Conservation (phyloP, 2,113 vertebrate genomes). For the Strix aluco region DNA sequence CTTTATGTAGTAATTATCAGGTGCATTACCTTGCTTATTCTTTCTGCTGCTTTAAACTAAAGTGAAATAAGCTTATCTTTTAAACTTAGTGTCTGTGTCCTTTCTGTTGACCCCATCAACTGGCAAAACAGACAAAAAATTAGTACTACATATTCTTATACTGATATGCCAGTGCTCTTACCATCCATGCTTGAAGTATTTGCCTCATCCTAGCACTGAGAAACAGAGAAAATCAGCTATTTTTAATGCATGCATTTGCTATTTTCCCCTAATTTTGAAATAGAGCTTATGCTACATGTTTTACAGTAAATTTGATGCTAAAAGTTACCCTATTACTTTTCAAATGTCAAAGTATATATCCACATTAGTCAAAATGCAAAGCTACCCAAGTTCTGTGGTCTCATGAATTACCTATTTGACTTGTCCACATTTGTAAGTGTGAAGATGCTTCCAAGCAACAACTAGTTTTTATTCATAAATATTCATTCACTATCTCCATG, state of each 20-base stretch:
- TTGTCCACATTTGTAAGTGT: accelerated
- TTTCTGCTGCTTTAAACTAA: no score
- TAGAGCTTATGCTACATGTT: background rate
- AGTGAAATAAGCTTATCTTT: no score
- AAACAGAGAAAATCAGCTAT: background rate
- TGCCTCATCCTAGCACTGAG: background rate
- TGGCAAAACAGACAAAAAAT: background rate
- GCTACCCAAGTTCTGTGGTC: background rate
- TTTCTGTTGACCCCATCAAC: no score
- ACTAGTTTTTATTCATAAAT: background rate
- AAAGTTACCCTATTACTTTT: background rate
- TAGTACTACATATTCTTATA: background rate
- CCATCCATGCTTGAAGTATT: background rate
- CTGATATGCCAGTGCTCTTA: background rate
- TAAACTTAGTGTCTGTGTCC: no score
- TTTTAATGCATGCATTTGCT: background rate
- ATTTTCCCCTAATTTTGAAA: background rate
- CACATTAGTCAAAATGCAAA: background rate
- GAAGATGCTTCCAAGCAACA: background rate
- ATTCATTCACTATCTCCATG: background rate
- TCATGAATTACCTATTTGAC: background rate
- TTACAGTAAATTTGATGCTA: background rate
- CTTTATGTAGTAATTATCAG: no score
- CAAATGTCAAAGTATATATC: background rate
- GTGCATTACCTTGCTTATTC: no score